phyloP scores from a whole-genome alignment of 2,113 vertebrate genomes.

The Lophochroa leadbeateri region DNA sequence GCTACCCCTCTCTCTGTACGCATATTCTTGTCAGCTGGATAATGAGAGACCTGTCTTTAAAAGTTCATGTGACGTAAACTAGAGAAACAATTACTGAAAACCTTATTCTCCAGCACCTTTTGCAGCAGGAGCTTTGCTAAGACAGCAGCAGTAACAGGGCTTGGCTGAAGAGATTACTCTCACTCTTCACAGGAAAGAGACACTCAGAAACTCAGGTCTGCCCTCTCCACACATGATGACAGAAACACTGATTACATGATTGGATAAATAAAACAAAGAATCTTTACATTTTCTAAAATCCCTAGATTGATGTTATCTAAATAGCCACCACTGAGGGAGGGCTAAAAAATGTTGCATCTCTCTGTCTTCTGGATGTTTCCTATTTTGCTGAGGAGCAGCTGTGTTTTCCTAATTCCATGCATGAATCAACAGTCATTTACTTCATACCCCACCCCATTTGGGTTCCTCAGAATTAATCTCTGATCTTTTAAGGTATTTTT shows the following conservation, averaged over 20 bases:
- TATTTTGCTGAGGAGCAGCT: background rate
- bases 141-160: accelerated
- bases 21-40: background rate
- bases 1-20: accelerated
- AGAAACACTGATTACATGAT: background rate
- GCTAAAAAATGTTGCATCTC: background rate
- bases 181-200: background rate
- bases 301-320: background rate
- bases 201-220: background rate
- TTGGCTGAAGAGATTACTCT: background rate
- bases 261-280: background rate
- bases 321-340: accelerated
- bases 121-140: background rate
- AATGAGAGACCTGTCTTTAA: background rate
- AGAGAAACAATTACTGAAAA: background rate
- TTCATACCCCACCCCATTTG: accelerated
- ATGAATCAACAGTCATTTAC: background rate
- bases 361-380: background rate
- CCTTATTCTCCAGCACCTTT: background rate
- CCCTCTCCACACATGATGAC: background rate
- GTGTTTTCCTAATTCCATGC: background rate
- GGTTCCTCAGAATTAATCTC: background rate
- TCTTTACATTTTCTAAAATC: background rate
- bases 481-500: background rate
- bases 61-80: background rate